Base-by-base conservation (phyloP, 2,113 vertebrate species). In the Pterocles burchelli region DNA sequence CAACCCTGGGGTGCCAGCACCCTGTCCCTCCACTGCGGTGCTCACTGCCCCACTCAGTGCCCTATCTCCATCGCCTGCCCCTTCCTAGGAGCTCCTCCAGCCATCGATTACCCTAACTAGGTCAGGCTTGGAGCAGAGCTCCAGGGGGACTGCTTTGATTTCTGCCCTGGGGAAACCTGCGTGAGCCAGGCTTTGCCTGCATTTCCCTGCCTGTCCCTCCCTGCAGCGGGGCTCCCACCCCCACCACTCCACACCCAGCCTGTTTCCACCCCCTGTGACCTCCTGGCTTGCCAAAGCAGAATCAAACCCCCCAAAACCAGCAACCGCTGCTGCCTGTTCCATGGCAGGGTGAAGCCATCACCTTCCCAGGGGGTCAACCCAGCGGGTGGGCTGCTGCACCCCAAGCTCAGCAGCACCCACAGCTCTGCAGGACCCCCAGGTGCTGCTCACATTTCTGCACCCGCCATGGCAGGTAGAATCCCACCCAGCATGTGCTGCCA, bases 401-500 rank as follows among this genome's bases (percentile, higher is more conserved):
- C 36, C 25, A 10, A 49, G 43, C 46, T 46, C 67, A 36, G 46
- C 33, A 38, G 17, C 55, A 38, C 19, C 6, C 25, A 65, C 2
- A 4, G 6, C 16, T 66, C 65, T 1, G 1, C 20, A 2, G 4
- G 33, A 4, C 13, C 25, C 58, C 11, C 1, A 0, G 4, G 13
- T 46, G 49, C 31, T 33, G 9, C 25, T 29, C 0, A 0, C 26
- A 7, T 29, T 49, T 85, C 51, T 85, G 13, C 48, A 96, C 63
- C 90, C 38, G 68, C 84, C 65, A 46, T 89, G 70, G 73, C 79
- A 71, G 89, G 90, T 83, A 95, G 89, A 92, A 92, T 91, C 92
- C 83, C 73, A 76, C 7, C 7, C 0, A 5, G 71, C 68, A 2
- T 0, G 0, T 36, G 15, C 22, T 20, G 6, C 61, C 52, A 16